A percentile compares a stretch with the other conserved stretches of the same genome.
Conservation (phyloP, 37 sponge, comb jelly and placozoan species). For the Chondrilla cf. caribensis region DNA sequence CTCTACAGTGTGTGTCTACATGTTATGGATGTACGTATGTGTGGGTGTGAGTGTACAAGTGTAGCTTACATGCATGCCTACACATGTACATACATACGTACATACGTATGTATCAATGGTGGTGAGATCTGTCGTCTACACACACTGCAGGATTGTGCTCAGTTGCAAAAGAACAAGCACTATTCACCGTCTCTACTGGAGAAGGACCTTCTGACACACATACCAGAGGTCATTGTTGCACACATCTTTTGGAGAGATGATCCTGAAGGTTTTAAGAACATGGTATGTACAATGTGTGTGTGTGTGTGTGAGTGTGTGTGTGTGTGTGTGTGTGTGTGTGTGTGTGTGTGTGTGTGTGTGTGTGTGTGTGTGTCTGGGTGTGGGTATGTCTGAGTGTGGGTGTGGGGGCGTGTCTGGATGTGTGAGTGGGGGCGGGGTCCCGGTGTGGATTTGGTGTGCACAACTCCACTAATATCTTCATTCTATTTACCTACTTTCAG, state of each 20-base stretch:
- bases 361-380: too few species aligned
- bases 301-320: not conserved
- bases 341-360: too few species aligned
- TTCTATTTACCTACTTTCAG: too few species aligned
- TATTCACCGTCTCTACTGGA: not conserved
- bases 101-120: too few species aligned
- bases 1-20: not conserved
- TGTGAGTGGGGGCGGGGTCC: too few species aligned
- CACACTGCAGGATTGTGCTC: not conserved
- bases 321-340: not conserved
- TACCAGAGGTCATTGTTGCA: not conserved
- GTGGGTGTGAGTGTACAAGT: too few species aligned
- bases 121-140: not conserved
- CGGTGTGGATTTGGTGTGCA: too few species aligned
- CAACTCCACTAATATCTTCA: too few species aligned
- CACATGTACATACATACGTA: too few species aligned
- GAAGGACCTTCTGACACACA: not conserved
- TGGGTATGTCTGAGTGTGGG: too few species aligned
- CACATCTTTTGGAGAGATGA: slow-evolving; percentile 15
- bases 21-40: not conserved
- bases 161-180: not conserved
- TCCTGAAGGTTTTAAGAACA: not conserved
- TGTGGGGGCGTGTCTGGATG: too few species aligned
- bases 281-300: not conserved
- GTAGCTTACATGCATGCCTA: too few species aligned